Conservation (phyloP, 2,113 vertebrate species). For the Ctenodactylus gundi region DNA sequence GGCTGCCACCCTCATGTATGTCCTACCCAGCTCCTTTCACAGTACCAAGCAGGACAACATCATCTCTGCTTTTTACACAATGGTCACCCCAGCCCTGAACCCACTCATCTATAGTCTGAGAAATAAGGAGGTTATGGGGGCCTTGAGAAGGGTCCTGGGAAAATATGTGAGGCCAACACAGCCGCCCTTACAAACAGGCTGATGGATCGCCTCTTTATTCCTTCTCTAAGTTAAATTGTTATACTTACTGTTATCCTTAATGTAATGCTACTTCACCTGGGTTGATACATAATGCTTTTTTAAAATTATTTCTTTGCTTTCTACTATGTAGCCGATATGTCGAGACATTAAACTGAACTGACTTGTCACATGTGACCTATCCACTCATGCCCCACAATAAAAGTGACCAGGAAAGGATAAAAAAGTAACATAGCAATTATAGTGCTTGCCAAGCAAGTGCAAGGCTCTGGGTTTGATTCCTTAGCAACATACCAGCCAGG, state of each 20-base stretch:
- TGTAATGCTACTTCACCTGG: not conserved
- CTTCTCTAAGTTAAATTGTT: not conserved
- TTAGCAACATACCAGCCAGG: too few species aligned
- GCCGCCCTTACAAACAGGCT: not conserved
- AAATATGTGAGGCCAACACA: not conserved
- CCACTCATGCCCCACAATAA: not conserved
- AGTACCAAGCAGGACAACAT: conserved; percentile 61
- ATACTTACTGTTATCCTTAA: not conserved
- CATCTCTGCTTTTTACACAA: conserved; percentile 65
- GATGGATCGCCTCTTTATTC: not conserved
- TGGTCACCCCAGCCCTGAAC: conserved; percentile 69
- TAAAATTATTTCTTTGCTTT: not conserved
- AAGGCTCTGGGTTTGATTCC: too few species aligned
- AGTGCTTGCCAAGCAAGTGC: too few species aligned
- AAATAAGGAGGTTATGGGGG: conserved; percentile 67
- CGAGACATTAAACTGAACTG: not conserved
- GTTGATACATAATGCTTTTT: not conserved
- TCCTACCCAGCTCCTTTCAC: conserved; percentile 62
- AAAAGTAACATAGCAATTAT: not conserved
- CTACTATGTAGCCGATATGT: not conserved
- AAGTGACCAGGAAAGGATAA: not conserved
- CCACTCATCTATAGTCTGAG: conserved; percentile 70
- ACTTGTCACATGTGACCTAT: not conserved
- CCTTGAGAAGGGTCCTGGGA: conserved; percentile 35
- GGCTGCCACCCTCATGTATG: conserved; percentile 61